Base-by-base conservation (phyloP, 2,888 invertebrate species). In the Alloplasta piceator region DNA sequence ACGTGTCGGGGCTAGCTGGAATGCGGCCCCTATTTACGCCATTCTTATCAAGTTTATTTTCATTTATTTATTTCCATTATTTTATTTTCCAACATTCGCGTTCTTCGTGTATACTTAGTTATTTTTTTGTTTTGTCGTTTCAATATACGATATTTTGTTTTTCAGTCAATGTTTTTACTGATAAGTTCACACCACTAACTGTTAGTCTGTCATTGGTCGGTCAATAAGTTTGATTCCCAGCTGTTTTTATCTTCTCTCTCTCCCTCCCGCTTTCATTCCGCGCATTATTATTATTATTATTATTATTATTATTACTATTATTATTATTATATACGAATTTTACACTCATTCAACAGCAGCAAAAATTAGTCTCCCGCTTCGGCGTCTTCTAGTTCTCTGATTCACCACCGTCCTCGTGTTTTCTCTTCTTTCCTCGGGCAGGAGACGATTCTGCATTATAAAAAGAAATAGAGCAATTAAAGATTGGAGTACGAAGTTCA, bases 361-460 rank as follows among this genome's bases (percentile, higher is more conserved):
- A 84, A 87, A 26, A 89, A 89, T 63, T 83, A 79, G 85, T 83
- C 82, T 60, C 10, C 16, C 60, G 55, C 74, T 68, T 73, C n/a
- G 66, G 50, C 61, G 55, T 36, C 70, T 75, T 89, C 87, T 91
- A 91, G 87, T 92, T 92, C 83, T 89, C 91, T 82, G 90, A 87
- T 82, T 92, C 93, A 46, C 92, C 93, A 10, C 93, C 94, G n/a
- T 94, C 95, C 91, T 95, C 95, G 89, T 94, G 94, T 93, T 96
- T 96, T 94, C 95, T 94, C 91, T 95, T 96, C 92, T 95, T 95
- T 87, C 95, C 95, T 92, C 95, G 93, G 79, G 94, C 94, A 86
- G 95, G 93, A 85, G 94, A 91, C 85, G 93, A 93, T 92, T 92
- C 88, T 93, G 90, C 75, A 58, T 39, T 39, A 58, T 38, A 50